These are phyloP conservation scores for Meandrusa payeni DNA, from an alignment of 2,888 invertebrate species.

Conservation along the genomic window DNA sequence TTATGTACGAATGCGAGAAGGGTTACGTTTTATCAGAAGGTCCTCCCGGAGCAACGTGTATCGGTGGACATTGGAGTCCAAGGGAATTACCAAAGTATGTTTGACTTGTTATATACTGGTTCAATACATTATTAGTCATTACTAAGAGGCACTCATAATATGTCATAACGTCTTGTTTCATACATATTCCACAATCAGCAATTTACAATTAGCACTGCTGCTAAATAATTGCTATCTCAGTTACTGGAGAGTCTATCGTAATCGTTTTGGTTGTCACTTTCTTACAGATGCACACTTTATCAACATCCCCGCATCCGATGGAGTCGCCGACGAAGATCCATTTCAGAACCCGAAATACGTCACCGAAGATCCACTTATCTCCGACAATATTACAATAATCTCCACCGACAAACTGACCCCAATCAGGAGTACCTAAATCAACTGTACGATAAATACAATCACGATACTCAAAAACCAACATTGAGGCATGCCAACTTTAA, in stretches of 20 bases:
- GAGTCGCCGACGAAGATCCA: slow-evolving; percentile 85
- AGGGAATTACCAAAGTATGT: slow-evolving; percentile 88
- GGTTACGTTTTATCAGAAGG: slow-evolving; percentile 93
- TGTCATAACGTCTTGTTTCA: too few relatives aligned
- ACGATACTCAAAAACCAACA: slow-evolving; percentile 61
- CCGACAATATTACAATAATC: slow-evolving; percentile 64
- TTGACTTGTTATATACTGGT: too few relatives aligned
- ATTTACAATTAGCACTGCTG: too few relatives aligned
- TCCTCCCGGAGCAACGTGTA: slow-evolving; percentile 95
- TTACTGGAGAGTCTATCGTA: not conserved
- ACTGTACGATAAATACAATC: slow-evolving; percentile 72
- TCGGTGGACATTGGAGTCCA: slow-evolving; percentile 97
- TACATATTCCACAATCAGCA: too few relatives aligned
- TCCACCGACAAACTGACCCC: slow-evolving; percentile 48
- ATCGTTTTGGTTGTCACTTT: not conserved
- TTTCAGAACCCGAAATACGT: slow-evolving; percentile 60
- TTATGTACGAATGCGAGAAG: slow-evolving; percentile 97
- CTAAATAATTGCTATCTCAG: too few relatives aligned
- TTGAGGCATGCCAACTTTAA: slow-evolving; percentile 70
- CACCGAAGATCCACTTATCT: slow-evolving; percentile 63
- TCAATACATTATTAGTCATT: too few relatives aligned
- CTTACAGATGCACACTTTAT: slow-evolving; percentile 86
- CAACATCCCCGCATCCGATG: slow-evolving; percentile 93
- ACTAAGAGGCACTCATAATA: too few relatives aligned
- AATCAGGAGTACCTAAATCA: slow-evolving; percentile 54